Evolutionary conservation across 2,113 vertebrate species (phyloP).

Genomic region (Cacatua alba): DNA sequence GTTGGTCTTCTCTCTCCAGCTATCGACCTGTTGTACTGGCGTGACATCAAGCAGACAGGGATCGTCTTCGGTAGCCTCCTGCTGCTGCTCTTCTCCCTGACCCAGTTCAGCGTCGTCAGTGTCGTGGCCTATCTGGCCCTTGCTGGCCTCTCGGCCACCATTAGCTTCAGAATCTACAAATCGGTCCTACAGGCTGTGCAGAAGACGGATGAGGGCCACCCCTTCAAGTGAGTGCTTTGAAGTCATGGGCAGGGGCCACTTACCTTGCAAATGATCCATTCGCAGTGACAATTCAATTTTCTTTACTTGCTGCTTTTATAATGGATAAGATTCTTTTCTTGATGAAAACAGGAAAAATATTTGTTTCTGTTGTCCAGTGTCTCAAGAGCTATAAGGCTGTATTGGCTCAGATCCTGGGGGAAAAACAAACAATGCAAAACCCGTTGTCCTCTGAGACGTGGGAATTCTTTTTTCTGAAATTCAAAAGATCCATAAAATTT

Average conservation of each 20-base stretch:
- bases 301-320: not conserved
- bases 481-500: not conserved
- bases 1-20: conserved; percentile 73
- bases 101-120: conserved; percentile 98
- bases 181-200: conserved; percentile 98
- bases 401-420: not conserved
- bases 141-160: conserved; percentile 93
- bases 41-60: conserved; percentile 93
- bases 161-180: conserved; percentile 99
- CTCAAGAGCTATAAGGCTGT: not conserved
- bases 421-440: not conserved
- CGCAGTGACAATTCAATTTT: not conserved
- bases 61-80: conserved; percentile 92
- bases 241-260: accelerated
- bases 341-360: not conserved
- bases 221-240: conserved; percentile 90
- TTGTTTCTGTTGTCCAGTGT: not conserved
- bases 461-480: not conserved
- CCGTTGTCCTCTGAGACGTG: accelerated
- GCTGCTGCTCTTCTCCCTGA: conserved; percentile 96
- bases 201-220: conserved; percentile 98
- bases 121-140: conserved; percentile 95
- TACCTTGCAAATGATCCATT: not conserved
- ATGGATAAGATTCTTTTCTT: not conserved
- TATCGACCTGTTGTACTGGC: conserved; percentile 97